Conservation (phyloP, 1,140 invertebrate species). For the Aphelenchoides avenae region DNA sequence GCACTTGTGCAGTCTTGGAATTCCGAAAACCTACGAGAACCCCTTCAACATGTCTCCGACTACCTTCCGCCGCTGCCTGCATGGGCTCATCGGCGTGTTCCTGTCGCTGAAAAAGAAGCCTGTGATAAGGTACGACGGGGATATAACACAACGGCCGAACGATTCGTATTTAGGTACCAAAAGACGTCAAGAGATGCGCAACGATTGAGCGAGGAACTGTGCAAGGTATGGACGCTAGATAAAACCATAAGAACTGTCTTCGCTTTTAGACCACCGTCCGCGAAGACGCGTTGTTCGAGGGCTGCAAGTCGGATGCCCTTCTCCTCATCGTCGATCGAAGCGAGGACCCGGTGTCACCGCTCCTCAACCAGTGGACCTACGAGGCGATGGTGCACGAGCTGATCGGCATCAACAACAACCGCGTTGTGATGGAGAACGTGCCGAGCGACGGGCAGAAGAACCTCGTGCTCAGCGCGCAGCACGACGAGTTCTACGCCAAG, state of each 20-base stretch:
- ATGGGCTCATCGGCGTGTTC: constrained; percentile 78
- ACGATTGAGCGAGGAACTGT: constrained; percentile 77
- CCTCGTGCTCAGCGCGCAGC: constrained; percentile 85
- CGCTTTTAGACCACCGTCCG: constrained; percentile 52
- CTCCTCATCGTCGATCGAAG: constrained; percentile 46
- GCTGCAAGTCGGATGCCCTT: constrained; percentile 33
- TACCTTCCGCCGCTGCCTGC: constrained; percentile 72
- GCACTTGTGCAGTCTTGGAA: constrained; percentile 40
- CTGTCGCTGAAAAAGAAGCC: constrained; percentile 87
- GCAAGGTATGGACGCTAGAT: constrained; percentile 49
- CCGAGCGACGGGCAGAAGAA: constrained; percentile 67
- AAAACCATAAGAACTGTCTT: no score
- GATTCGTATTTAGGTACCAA: constrained; percentile 68
- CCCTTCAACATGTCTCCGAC: constrained; percentile 66
- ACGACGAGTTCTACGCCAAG: constrained; percentile 94
- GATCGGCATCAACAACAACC: constrained; percentile 86
- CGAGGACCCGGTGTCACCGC: constrained; percentile 83
- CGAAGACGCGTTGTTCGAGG: constrained; percentile 59
- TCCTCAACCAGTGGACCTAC: constrained; percentile 99
- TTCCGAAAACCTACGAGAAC: constrained; percentile 41
- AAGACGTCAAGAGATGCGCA: constrained; percentile 78
- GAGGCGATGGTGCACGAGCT: constrained; percentile 99
- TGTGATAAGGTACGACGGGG: constrained; percentile 66
- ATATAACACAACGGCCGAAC: neutral
- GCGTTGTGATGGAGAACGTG: constrained; percentile 83